These are phyloP conservation scores for Synanthedon formicaeformis DNA, from an alignment of 2,888 invertebrate genomes.

Conservation along the genomic window DNA sequence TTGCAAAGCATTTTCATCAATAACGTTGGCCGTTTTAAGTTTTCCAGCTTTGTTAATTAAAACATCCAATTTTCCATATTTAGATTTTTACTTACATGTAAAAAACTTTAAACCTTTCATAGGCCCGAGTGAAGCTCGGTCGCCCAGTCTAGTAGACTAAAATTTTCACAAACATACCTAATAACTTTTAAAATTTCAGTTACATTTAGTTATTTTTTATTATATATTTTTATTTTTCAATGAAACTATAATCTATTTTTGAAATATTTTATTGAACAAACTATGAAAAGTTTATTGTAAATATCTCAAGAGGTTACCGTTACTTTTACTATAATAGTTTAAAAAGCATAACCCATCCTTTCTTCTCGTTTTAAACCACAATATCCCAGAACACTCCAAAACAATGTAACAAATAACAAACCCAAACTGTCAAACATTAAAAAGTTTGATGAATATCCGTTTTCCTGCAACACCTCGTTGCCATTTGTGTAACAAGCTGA, in stretches of 20 bases:
- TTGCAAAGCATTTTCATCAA: slow-evolving; percentile 13
- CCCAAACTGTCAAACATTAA: slow-evolving; percentile 41
- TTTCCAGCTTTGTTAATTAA: slow-evolving; percentile 25
- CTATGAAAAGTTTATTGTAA: too few species aligned
- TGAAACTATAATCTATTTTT: too few species aligned
- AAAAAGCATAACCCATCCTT: slow-evolving; percentile 55
- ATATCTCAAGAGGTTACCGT: background rate
- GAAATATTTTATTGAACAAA: too few species aligned
- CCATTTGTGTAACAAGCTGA: slow-evolving; percentile 39
- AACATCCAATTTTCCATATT: slow-evolving; percentile 17
- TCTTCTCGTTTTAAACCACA: slow-evolving; percentile 48
- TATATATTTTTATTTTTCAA: too few species aligned
- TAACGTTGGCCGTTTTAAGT: slow-evolving; percentile 7
- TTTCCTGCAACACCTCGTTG: slow-evolving; percentile 35
- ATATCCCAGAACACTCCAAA: slow-evolving; percentile 48
- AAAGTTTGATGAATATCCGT: slow-evolving; percentile 42
- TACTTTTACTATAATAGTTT: slow-evolving; percentile 4
- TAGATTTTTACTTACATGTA: too few species aligned
- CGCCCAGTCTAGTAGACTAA: too few species aligned
- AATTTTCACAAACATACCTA: too few species aligned
- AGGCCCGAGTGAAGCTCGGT: too few species aligned
- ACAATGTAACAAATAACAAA: slow-evolving; percentile 25
- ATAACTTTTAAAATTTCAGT: too few species aligned
- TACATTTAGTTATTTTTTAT: too few species aligned
- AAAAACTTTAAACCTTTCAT: too few species aligned